Conservation (phyloP, 1,140 invertebrate species). For the Palaemon carinicauda region DNA sequence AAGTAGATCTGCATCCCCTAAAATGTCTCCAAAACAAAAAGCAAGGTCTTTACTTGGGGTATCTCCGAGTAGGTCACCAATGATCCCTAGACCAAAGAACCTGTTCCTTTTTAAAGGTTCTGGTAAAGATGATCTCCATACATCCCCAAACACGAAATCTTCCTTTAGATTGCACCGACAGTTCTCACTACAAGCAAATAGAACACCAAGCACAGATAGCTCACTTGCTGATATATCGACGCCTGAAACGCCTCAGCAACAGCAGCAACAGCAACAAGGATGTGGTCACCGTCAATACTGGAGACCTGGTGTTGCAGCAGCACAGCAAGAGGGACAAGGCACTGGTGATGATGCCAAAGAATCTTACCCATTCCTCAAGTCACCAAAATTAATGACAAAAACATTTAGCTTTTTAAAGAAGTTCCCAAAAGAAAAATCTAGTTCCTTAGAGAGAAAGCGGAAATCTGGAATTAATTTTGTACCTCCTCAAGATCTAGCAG, state of each 20-base stretch:
- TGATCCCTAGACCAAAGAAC: slow-evolving; percentile 57
- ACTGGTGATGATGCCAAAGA: slow-evolving; percentile 20
- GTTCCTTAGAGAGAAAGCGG: slow-evolving; percentile 56
- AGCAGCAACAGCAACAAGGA: slow-evolving; percentile 28
- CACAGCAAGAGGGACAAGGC: neutral
- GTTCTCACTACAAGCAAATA: slow-evolving; percentile 47
- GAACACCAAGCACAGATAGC: slow-evolving; percentile 57
- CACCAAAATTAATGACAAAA: slow-evolving; percentile 58
- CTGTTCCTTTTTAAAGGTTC: slow-evolving; percentile 57
- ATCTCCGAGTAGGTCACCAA: slow-evolving; percentile 57
- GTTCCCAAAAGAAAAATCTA: slow-evolving; percentile 57
- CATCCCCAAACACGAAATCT: slow-evolving; percentile 48
- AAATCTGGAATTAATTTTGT: slow-evolving; percentile 55
- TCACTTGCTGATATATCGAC: slow-evolving; percentile 53
- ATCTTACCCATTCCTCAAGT: slow-evolving; percentile 52
- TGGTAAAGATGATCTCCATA: slow-evolving; percentile 48
- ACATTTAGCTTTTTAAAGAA: slow-evolving; percentile 59
- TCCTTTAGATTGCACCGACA: slow-evolving; percentile 51
- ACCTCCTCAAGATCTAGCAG: slow-evolving; percentile 35
- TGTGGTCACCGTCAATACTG: slow-evolving; percentile 34
- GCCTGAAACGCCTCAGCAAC: slow-evolving; percentile 54
- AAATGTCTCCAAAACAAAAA: slow-evolving; percentile 59
- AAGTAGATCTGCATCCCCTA: slow-evolving; percentile 55
- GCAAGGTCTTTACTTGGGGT: slow-evolving; percentile 52
- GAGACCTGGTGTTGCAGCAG: neutral